Evolutionary conservation across 2,888 invertebrate genomes (phyloP), one percentile per base, ranked within the genome.

Genomic region (Habrosyne pyritoides): DNA sequence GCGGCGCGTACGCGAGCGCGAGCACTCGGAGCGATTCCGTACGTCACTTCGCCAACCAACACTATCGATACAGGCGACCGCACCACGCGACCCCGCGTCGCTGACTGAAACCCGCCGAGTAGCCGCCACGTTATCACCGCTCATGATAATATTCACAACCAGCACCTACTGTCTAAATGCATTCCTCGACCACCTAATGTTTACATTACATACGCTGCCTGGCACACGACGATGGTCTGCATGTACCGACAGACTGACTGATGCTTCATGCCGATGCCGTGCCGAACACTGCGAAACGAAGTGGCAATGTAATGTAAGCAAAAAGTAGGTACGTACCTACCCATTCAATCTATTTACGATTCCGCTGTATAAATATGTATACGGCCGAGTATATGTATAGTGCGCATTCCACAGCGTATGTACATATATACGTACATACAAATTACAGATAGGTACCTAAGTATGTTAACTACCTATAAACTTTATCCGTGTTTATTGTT

Each of bases 321-420:
- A 88, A 88, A 87, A 84, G 79, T 83, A 81, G 70, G 75, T 80
- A 83, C 77, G 76, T 80, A 86, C 83, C 79, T 87, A 90, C 84
- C 86, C 87, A 90, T 91, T 90, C 89, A 90, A 88, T 91, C 90
- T 91, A 91, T 91, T 91, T 91, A 90, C 89, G 89, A 91, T 89
- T 86, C 89, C 78, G 76, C 82, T 79, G 78, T 87, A 86, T 84
- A 83, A 83, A 84, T 84, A 83, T 78, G 79, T 84, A 79, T 81
- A 78, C 74, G 75, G 77, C 66, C 67, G 74, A 79, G 79, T 86
- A 81, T 79, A 79, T 75, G 81, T 88, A 83, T 79, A 81, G 79
- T 77, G 82, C 87, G 86, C 91, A 91, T 91, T 90, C 89, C 90
- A 82, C 81, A 80, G 85, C 85, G 86, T 83, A 86, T 84, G 81